Percentiles rank a stretch among this genome's conserved stretches.
phyloP scores from a whole-genome alignment of 2,888 invertebrate genomes.

The Agrotis puta region DNA sequence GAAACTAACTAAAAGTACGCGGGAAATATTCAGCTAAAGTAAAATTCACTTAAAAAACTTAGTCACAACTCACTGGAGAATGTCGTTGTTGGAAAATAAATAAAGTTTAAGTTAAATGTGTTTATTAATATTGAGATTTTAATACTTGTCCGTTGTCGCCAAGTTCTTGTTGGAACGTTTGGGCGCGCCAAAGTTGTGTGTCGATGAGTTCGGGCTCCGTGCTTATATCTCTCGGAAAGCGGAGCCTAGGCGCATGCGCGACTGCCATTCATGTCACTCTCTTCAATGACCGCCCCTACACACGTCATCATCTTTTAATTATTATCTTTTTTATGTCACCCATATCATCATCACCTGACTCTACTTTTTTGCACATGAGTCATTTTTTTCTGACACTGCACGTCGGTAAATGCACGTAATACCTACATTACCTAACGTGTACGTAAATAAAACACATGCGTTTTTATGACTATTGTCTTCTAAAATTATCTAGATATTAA shows the following conservation, averaged over 20 bases:
- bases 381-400: conserved; percentile 1
- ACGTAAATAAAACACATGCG: conserved; percentile 11
- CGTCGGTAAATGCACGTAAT: neutral
- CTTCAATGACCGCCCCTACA: conserved; percentile 88
- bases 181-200: conserved; percentile 89
- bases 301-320: conserved; percentile 75
- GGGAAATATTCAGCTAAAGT: conserved; percentile 66
- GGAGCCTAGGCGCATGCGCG: conserved; percentile 82
- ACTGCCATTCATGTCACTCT: conserved; percentile 84
- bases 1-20: conserved; percentile 77
- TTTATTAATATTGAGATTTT: conserved; percentile 43
- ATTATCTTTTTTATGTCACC: conserved; percentile 49
- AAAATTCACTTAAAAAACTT: conserved; percentile 75
- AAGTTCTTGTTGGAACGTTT: conserved; percentile 83
- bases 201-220: conserved; percentile 78
- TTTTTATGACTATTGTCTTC: conserved; percentile 7
- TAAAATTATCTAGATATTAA: neutral
- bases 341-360: conserved; percentile 15
- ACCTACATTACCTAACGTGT: conserved; percentile 10
- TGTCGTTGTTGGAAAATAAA: conserved; percentile 65
- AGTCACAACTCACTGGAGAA: conserved; percentile 75
- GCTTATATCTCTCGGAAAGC: conserved; percentile 85
- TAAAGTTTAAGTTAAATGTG: conserved; percentile 60
- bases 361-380: conserved; percentile 31
- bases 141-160: conserved; percentile 70